phyloP scores from a whole-genome alignment of 92 coral and sea anemone species.

The Actinostola sp. region DNA sequence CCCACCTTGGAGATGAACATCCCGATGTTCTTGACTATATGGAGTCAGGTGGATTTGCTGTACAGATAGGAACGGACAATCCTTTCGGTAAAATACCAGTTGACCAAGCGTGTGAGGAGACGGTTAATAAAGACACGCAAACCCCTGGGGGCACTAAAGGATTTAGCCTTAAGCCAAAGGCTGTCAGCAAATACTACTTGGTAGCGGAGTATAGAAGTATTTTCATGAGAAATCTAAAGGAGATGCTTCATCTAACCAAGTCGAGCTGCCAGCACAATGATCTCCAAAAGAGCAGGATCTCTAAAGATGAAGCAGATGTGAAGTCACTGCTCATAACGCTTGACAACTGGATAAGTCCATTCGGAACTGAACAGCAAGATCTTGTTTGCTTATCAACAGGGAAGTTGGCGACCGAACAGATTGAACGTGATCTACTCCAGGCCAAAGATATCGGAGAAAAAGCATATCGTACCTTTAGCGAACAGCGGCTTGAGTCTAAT shows the following conservation, averaged over 20 bases:
- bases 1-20: constrained; percentile 34
- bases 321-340: constrained; percentile 25
- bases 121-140: constrained; percentile 67
- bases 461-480: constrained; percentile 45
- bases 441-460: constrained; percentile 55
- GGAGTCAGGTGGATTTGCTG: constrained; percentile 50
- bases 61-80: no score
- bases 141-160: constrained; percentile 66
- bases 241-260: constrained; percentile 53
- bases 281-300: constrained; percentile 26
- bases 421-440: constrained; percentile 46
- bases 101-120: no score
- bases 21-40: constrained; percentile 44
- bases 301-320: constrained; percentile 43
- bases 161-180: constrained; percentile 64
- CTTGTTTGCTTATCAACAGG: constrained; percentile 57
- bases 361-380: constrained; percentile 31
- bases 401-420: constrained; percentile 37
- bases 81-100: no score
- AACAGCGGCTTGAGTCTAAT: constrained; percentile 47
- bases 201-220: constrained; percentile 55
- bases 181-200: constrained; percentile 56
- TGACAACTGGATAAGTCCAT: constrained; percentile 41
- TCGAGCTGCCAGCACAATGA: constrained; percentile 38
- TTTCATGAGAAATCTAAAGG: constrained; percentile 48